phyloP scores from a whole-genome alignment of 2,797 vertebrate genomes.

The Poeciliopsis paucimaculata region DNA sequence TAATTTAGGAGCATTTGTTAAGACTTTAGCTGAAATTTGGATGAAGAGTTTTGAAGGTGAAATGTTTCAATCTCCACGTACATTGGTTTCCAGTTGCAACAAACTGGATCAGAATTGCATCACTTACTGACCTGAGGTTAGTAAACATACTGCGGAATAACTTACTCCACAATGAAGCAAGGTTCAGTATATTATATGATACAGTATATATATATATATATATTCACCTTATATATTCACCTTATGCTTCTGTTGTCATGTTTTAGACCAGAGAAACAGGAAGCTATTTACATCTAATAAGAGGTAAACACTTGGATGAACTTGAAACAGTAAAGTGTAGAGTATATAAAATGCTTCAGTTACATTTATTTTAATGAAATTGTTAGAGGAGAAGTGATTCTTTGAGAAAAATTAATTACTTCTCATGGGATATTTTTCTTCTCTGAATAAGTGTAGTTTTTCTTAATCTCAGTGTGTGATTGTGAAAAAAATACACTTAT shows the following conservation, averaged over 20 bases:
- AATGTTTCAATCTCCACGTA: neutral
- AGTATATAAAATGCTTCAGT: neutral
- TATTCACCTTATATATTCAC: too few relatives aligned
- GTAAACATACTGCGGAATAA: neutral
- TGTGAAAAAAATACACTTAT: neutral
- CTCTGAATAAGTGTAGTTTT: neutral
- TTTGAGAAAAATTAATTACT: neutral
- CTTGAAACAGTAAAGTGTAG: neutral
- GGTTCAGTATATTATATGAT: too few relatives aligned
- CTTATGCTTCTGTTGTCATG: neutral
- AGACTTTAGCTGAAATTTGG: neutral
- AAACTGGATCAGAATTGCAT: neutral
- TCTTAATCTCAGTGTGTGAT: neutral
- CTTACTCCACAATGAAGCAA: neutral
- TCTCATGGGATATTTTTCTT: neutral
- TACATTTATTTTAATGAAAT: neutral
- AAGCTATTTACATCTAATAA: neutral
- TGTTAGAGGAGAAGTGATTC: neutral
- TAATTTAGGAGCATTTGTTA: neutral
- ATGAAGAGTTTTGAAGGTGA: slow-evolving; percentile 8
- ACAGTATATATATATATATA: too few relatives aligned
- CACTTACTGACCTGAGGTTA: neutral
- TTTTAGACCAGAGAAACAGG: neutral
- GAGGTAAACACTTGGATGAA: neutral
- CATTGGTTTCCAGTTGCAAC: neutral